Percentiles rank a stretch among this genome's conserved stretches.
Evolutionary conservation across 2,113 vertebrate species (phyloP).

Genomic region (Oceanites oceanicus): DNA sequence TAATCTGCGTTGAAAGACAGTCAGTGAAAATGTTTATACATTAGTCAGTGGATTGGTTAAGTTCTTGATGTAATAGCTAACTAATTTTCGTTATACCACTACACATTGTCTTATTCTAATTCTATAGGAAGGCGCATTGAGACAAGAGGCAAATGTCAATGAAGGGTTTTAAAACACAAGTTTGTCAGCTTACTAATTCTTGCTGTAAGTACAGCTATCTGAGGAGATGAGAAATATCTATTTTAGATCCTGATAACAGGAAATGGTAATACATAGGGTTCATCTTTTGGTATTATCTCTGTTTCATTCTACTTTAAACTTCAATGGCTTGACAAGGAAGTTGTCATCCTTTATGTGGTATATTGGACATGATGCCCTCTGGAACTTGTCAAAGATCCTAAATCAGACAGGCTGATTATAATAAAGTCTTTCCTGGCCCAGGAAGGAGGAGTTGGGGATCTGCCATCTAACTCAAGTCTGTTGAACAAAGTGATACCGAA

Average conservation of each 20-base stretch:
- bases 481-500: neutral
- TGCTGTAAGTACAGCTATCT: neutral
- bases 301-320: neutral
- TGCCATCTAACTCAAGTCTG: neutral
- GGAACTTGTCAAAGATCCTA: neutral
- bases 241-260: neutral
- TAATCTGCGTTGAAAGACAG: neutral
- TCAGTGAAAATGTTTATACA: neutral
- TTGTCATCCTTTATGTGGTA: neutral
- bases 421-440: neutral
- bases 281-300: neutral
- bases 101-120: neutral
- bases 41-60: neutral
- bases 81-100: neutral
- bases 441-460: neutral
- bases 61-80: neutral
- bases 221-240: neutral
- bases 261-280: neutral
- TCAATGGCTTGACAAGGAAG: neutral
- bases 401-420: neutral
- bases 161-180: neutral
- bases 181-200: neutral
- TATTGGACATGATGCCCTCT: neutral
- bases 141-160: neutral
- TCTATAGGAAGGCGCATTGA: neutral